Evolutionary conservation across 2,113 vertebrate species (phyloP).

Genomic region (Oophaga pumilio): DNA sequence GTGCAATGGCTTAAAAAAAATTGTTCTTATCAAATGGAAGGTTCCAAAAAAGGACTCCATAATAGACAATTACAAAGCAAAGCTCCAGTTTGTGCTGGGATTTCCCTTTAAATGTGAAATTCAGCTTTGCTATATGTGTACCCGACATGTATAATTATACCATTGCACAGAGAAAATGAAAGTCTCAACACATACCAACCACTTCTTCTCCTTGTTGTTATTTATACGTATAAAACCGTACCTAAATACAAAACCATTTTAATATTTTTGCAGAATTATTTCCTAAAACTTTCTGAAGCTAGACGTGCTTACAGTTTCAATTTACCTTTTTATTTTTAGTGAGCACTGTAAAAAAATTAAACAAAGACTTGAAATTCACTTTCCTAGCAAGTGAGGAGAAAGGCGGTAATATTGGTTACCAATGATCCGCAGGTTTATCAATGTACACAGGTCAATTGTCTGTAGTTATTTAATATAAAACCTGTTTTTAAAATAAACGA

Average conservation of each 20-base stretch:
- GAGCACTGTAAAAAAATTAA: background rate
- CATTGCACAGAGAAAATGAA: background rate
- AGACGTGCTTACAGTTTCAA: background rate
- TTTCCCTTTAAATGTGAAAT: background rate
- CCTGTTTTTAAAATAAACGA: too few relatives aligned
- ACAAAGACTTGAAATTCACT: background rate
- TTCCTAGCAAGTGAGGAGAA: background rate
- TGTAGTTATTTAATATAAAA: too few relatives aligned
- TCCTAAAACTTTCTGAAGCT: background rate
- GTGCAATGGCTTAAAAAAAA: too few relatives aligned
- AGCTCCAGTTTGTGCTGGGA: background rate
- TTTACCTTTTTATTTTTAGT: background rate
- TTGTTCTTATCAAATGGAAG: too few relatives aligned
- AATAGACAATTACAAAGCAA: too few relatives aligned
- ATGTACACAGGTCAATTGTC: too few relatives aligned
- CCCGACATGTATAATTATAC: background rate
- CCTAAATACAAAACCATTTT: background rate
- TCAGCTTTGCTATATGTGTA: background rate
- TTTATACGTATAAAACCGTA: background rate
- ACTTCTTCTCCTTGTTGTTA: background rate
- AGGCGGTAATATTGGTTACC: too few relatives aligned
- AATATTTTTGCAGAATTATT: background rate
- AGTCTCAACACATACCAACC: background rate
- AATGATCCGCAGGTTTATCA: too few relatives aligned
- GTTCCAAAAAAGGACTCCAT: too few relatives aligned